Evolutionary conservation across 37 sponge, comb jelly and placozoan species (phyloP).

Genomic region (Eunapius fragilis): DNA sequence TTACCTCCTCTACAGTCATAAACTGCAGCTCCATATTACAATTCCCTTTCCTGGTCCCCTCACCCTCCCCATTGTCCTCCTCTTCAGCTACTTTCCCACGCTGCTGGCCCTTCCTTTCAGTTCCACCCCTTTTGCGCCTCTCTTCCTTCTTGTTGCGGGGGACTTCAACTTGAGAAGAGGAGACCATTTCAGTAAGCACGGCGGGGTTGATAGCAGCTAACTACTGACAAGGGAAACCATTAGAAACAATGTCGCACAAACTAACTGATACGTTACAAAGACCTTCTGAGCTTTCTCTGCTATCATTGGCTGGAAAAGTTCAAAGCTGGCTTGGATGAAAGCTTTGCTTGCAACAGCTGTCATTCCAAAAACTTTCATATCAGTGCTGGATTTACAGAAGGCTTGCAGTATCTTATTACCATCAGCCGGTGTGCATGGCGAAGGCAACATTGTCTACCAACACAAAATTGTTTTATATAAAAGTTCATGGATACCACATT

Average conservation of each 20-base stretch:
- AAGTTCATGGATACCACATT: not conserved
- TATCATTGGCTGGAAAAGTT: slow-evolving; percentile 57
- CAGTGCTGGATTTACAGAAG: not conserved
- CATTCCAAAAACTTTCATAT: slow-evolving; percentile 34
- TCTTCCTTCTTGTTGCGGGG: slow-evolving; percentile 3
- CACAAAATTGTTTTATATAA: not conserved
- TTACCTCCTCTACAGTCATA: slow-evolving; percentile 1
- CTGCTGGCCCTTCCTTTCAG: not conserved
- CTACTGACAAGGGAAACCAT: not conserved
- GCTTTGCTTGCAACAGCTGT: slow-evolving; percentile 25
- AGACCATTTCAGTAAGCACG: slow-evolving; percentile 2
- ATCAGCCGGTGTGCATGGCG: slow-evolving; percentile 62
- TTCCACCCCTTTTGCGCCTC: not conserved
- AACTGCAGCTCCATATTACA: not conserved
- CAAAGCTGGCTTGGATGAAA: slow-evolving; percentile 57
- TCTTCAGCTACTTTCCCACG: not conserved
- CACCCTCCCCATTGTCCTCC: slow-evolving; percentile 20
- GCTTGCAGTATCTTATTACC: slow-evolving; percentile 39
- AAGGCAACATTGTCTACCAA: slow-evolving; percentile 51
- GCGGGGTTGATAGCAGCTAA: not conserved
- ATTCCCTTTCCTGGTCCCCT: not conserved
- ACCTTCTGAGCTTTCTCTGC: slow-evolving; percentile 78
- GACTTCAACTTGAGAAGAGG: not conserved
- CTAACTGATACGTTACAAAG: not conserved
- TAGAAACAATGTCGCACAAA: not conserved